These are phyloP conservation scores for Erythrolamprus reginae DNA, from an alignment of 2,113 vertebrate species.

Conservation along the genomic window DNA sequence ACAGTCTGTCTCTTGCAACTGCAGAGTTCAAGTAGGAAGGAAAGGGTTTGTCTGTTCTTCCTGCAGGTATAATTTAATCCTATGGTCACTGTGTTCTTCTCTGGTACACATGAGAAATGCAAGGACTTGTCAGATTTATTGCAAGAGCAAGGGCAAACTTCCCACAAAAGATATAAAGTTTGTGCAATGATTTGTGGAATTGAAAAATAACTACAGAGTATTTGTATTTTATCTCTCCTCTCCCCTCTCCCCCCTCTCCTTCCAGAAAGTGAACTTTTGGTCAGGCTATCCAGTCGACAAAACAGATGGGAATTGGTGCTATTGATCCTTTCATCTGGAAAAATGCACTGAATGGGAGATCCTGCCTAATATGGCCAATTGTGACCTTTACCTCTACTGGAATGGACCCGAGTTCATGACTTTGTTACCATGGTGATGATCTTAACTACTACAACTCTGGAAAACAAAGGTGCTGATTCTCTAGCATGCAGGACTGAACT, in stretches of 20 bases:
- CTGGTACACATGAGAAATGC: not conserved
- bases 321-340: slow-evolving; percentile 30
- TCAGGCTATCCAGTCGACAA: slow-evolving; percentile 27
- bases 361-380: slow-evolving; percentile 50
- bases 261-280: slow-evolving; percentile 63
- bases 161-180: not conserved
- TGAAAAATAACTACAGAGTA: not conserved
- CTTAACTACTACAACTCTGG: slow-evolving; percentile 79
- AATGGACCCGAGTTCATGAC: slow-evolving; percentile 55
- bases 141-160: not conserved
- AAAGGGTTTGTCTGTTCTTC: not conserved
- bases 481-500: slow-evolving; percentile 74
- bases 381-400: slow-evolving; percentile 49
- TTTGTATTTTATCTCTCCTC: slow-evolving; percentile 30
- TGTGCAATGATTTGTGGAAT: not conserved
- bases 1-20: not conserved
- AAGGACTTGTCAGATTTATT: not conserved
- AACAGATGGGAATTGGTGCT: slow-evolving; percentile 57
- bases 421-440: slow-evolving; percentile 83
- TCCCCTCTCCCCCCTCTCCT: not conserved
- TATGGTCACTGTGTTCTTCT: not conserved
- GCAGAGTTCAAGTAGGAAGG: not conserved
- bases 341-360: slow-evolving; percentile 51
- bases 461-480: slow-evolving; percentile 80
- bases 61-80: not conserved